These are phyloP conservation scores for Drosophila bifasciata DNA, from an alignment of 1,140 invertebrate species.

Conservation along the genomic window DNA sequence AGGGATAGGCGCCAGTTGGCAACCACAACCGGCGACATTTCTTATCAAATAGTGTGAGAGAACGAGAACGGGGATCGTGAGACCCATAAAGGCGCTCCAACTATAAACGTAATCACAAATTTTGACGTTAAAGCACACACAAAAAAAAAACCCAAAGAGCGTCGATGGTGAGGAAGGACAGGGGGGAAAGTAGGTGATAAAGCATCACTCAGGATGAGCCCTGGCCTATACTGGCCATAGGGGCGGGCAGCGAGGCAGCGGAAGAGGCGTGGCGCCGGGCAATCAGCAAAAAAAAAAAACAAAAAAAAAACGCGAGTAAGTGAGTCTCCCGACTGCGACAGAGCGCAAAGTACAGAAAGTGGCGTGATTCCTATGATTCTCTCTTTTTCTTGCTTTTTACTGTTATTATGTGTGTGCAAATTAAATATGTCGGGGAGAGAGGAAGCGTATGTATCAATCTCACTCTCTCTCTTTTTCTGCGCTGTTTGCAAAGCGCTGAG, in stretches of 20 bases:
- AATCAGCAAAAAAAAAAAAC: constrained; percentile 12
- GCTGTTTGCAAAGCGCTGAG: too few relatives aligned
- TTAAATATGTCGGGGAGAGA: not conserved
- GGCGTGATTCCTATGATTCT: constrained; percentile 78
- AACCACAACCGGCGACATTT: constrained; percentile 28
- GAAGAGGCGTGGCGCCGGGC: constrained; percentile 30
- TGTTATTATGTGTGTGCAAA: constrained; percentile 44
- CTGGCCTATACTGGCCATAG: too few relatives aligned
- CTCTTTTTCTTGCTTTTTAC: constrained; percentile 31
- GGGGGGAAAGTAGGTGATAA: constrained; percentile 19
- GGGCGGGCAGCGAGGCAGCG: constrained; percentile 5
- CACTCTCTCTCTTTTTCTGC: too few relatives aligned
- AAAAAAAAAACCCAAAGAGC: constrained; percentile 23
- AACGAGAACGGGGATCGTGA: not conserved
- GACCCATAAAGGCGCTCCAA: constrained; percentile 26
- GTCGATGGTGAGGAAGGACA: not conserved
- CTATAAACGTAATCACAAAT: constrained; percentile 36
- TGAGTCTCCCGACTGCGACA: not conserved
- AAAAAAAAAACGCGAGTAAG: constrained; percentile 11
- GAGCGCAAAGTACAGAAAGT: constrained; percentile 70
- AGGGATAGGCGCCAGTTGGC: constrained; percentile 12
- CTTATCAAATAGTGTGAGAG: constrained; percentile 31
- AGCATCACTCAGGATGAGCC: constrained; percentile 42
- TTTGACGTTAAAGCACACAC: constrained; percentile 22
- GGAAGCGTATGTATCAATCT: too few relatives aligned